phyloP scores from a whole-genome alignment of 2,113 vertebrate genomes.

The Dicaeum eximium region DNA sequence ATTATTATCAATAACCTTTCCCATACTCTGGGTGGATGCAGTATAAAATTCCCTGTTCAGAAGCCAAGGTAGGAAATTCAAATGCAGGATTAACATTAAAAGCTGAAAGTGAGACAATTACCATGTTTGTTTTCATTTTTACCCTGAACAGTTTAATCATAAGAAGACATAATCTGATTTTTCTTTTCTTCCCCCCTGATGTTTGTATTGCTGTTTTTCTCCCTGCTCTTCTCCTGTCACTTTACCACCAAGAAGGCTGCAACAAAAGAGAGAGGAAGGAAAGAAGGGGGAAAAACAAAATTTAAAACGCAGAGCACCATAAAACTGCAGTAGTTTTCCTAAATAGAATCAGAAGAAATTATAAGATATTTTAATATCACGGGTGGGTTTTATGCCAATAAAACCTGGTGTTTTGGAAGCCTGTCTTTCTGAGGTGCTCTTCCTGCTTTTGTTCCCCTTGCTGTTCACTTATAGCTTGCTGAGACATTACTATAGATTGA shows the following conservation, averaged over 20 bases:
- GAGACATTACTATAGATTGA: background rate
- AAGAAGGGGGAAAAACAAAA: background rate
- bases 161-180: background rate
- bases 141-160: background rate
- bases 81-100: background rate
- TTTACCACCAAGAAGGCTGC: background rate
- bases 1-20: background rate
- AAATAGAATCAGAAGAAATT: background rate
- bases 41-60: background rate
- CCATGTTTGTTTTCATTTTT: background rate
- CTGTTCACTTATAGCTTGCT: background rate
- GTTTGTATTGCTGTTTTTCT: background rate
- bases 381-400: background rate
- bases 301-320: background rate
- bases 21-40: background rate
- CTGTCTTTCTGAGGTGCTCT: background rate
- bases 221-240: background rate
- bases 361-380: background rate
- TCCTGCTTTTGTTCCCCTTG: background rate
- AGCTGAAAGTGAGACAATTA: background rate
- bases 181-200: rapidly evolving
- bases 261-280: background rate
- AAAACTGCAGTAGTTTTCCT: background rate
- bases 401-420: background rate
- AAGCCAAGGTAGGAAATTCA: background rate